A percentile compares a stretch with the other conserved stretches of the same genome.
phyloP scores from a whole-genome alignment of 2,888 invertebrate genomes.

The Drosophila kanekoi region DNA sequence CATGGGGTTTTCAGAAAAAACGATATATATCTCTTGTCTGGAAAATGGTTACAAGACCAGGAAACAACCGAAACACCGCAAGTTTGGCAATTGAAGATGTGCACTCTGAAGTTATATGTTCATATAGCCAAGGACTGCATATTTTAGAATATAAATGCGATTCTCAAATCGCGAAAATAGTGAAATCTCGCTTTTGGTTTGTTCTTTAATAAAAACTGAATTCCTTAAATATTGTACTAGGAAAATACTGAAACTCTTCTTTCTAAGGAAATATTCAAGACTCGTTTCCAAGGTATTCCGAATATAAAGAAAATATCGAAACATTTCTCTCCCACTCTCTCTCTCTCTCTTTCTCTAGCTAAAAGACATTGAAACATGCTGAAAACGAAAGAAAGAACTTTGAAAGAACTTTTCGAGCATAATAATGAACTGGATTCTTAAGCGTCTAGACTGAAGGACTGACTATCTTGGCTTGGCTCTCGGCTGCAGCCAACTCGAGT shows the following conservation, averaged over 20 bases:
- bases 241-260: too few relatives aligned
- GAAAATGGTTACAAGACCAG: not conserved
- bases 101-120: not conserved
- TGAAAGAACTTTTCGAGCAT: not conserved
- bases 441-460: not conserved
- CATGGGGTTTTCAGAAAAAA: not conserved
- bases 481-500: constrained; percentile 53
- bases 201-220: too few relatives aligned
- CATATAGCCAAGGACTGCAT: too few relatives aligned
- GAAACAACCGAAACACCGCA: not conserved
- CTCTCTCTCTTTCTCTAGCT: too few relatives aligned
- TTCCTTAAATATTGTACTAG: too few relatives aligned
- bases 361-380: too few relatives aligned
- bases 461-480: constrained; percentile 8
- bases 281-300: too few relatives aligned
- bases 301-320: not conserved
- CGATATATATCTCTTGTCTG: too few relatives aligned
- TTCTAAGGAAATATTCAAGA: too few relatives aligned
- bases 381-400: too few relatives aligned
- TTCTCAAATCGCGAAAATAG: not conserved
- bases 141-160: too few relatives aligned
- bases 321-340: too few relatives aligned
- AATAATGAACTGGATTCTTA: not conserved
- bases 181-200: not conserved
- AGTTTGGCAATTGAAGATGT: not conserved